A percentile compares a stretch with the other conserved stretches of the same genome.
Conservation (phyloP, 2,113 vertebrate species). For the Ifrita kowaldi region DNA sequence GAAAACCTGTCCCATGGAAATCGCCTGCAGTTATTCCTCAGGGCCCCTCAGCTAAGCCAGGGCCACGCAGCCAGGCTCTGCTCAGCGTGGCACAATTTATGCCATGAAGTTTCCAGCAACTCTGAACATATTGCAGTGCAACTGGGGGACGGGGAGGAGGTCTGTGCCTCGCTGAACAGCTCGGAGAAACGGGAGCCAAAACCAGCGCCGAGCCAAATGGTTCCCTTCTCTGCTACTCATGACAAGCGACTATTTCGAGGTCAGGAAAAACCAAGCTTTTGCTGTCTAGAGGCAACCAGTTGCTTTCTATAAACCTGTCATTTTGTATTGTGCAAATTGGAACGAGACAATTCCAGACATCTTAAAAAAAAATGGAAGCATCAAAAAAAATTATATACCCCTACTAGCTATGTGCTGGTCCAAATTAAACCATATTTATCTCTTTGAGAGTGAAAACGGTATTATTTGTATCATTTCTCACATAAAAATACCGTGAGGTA, state of each 20-base stretch:
- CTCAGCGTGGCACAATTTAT: accelerated
- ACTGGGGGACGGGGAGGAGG: neutral
- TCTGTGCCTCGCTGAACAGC: neutral
- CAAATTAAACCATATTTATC: neutral
- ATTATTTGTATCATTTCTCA: neutral
- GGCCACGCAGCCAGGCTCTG: neutral
- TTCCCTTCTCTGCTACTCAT: neutral
- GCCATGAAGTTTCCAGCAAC: neutral
- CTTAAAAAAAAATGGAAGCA: neutral
- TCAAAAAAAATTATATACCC: neutral
- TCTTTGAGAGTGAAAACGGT: neutral
- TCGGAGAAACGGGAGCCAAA: accelerated
- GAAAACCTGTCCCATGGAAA: neutral
- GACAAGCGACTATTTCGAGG: neutral
- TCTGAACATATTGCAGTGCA: neutral
- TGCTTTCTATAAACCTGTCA: neutral
- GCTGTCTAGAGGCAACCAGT: neutral
- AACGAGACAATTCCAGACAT: neutral
- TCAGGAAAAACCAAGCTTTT: neutral
- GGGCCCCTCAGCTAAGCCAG: neutral
- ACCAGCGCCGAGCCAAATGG: neutral
- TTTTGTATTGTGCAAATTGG: neutral
- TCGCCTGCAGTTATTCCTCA: neutral
- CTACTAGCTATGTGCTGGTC: neutral
- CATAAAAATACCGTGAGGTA: neutral